Evolutionary conservation across 2,797 vertebrate genomes (phyloP).

Genomic region (Ispidina picta): DNA sequence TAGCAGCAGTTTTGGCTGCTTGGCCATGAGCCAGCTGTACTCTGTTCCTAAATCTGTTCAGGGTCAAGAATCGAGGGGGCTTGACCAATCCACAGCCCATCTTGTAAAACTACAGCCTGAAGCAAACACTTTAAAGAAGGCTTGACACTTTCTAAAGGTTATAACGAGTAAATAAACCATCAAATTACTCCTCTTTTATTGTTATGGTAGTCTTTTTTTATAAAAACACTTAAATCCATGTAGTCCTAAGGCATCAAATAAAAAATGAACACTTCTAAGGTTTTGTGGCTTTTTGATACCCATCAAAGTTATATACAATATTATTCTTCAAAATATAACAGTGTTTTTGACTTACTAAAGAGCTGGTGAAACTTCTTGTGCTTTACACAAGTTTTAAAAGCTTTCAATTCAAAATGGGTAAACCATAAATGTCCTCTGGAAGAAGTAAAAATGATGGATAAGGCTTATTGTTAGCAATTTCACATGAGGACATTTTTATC

Average conservation of each 20-base stretch:
- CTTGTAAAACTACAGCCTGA: conserved; percentile 87
- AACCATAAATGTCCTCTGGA: conserved; percentile 26
- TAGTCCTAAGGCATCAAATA: conserved; percentile 89
- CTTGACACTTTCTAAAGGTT: conserved; percentile 91
- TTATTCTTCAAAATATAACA: conserved; percentile 48
- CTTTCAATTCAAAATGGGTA: not conserved
- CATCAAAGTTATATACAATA: conserved; percentile 60
- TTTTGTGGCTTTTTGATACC: conserved; percentile 67
- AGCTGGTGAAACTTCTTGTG: conserved; percentile 20
- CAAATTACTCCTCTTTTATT: conserved; percentile 91
- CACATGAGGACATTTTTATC: not conserved
- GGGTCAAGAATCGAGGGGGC: conserved; percentile 83
- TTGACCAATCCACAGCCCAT: conserved; percentile 85
- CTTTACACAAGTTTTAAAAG: conserved; percentile 56
- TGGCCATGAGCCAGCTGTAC: conserved; percentile 76
- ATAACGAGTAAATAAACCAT: conserved; percentile 89
- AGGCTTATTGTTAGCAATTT: conserved; percentile 23
- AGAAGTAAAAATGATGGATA: conserved; percentile 35
- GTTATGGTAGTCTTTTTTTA: conserved; percentile 85
- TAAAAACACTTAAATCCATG: conserved; percentile 85
- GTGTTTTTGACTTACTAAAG: conserved; percentile 47
- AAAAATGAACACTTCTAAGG: conserved; percentile 83
- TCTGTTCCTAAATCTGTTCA: conserved; percentile 83
- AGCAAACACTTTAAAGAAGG: conserved; percentile 87
- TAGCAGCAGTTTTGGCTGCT: conserved; percentile 76